Evolutionary conservation across 2,797 vertebrate species (phyloP), one percentile per base, ranked within the genome.

Genomic region (Anniella stebbinsi): DNA sequence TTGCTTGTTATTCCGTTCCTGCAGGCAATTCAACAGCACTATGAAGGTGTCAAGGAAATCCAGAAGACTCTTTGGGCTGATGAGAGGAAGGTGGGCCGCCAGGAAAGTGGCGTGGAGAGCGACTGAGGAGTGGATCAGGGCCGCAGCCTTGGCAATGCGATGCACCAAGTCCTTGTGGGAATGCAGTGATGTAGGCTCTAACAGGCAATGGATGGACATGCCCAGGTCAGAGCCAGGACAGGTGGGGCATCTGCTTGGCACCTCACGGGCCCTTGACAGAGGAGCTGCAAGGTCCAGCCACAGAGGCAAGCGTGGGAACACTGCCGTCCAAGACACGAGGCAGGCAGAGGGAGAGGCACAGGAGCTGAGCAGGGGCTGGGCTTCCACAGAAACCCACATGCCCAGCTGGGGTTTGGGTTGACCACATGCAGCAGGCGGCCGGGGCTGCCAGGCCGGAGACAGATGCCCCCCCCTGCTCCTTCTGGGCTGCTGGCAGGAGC

Each of bases 101-200:
- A 97, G 92, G 70, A 95, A 89, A 8, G 96, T 93, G 0, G 97
- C 95, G 86, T 98, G 98, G 60, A 90, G 96, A 87, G 93, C 86
- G 7, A 98, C 97, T 30, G 97, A 98, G 51, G 94, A 96, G 91
- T 98, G 98, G 90, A 99, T 97, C 89, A 92, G 93, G 89, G 98
- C 97, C 97, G 98, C 98, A 23, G 94, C 97, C 87, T 93, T 93
- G 78, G 97, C 94, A 51, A 98, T 41, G 80, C 92, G 94, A 69
- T 73, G 72, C 84, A 92, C 66, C 80, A 96, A 95, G 38, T 33
- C n/a, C 87, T 93, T 92, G 75, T 92, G 87, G 41, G 92, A 84
- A 84, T 92, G 92, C 72, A 57, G 78, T 21, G 84, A 93, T 8
- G 91, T 73, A 10, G 75, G 69, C 12, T 48, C 95, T 95, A 81